These are phyloP conservation scores for Indicator indicator DNA, from an alignment of 2,113 vertebrate species.

Conservation along the genomic window DNA sequence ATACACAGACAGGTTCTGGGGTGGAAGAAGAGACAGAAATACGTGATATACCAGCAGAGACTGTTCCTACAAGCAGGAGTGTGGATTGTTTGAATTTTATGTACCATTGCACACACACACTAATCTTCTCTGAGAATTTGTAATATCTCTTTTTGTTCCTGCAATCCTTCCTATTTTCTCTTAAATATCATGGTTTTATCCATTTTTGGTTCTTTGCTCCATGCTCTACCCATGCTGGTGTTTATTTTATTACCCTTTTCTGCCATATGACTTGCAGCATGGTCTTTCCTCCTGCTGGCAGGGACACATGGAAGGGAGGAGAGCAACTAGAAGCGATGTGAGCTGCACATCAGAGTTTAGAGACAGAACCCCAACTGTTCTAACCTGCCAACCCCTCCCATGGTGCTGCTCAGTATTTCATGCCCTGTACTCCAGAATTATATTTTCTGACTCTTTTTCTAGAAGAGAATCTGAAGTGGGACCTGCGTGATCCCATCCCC, in stretches of 20 bases:
- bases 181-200: background rate
- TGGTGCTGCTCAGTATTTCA: background rate
- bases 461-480: background rate
- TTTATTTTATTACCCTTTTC: background rate
- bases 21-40: background rate
- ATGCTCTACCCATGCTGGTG: background rate
- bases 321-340: background rate
- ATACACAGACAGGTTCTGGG: background rate
- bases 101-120: background rate
- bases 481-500: background rate
- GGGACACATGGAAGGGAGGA: background rate
- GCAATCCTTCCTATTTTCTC: background rate
- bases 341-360: background rate
- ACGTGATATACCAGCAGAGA: background rate
- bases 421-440: background rate
- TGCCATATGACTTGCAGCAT: background rate
- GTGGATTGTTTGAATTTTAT: slow-evolving; percentile 14
- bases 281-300: background rate
- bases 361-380: background rate
- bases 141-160: background rate
- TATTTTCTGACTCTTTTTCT: background rate
- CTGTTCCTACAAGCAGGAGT: background rate
- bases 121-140: background rate
- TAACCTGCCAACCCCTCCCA: background rate
- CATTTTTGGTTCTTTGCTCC: background rate